Base-by-base conservation (phyloP, 2,113 vertebrate genomes). In the Ibidorhyncha struthersii region DNA sequence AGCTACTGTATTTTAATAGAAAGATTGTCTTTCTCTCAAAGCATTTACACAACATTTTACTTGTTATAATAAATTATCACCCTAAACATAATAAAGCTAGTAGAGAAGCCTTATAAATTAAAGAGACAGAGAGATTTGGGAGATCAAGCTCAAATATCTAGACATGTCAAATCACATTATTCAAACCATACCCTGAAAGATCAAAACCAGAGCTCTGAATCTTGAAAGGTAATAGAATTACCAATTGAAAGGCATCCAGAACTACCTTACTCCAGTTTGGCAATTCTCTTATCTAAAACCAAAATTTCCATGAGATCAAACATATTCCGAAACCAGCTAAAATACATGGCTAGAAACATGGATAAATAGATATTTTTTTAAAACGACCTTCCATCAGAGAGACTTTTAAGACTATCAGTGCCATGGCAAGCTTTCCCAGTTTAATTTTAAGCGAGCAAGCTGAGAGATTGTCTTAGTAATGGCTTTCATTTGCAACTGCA, bases 371-470 rank as follows among this genome's bases (percentile, higher is more conserved):
- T 19, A 36, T 30, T 9, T 16, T 11, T 67, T 55, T 5, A 40
- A 47, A n/a, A 45, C 36, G 22, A 25, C 14, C 69, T 61, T 62
- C 4, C 9, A 25, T 52, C 30, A 66, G 34, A 67, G 22, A 59
- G 2, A 26, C 7, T 89, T 91, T 82, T 67, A 50, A 79, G 88
- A 43, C 27, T 45, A 45, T 69, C 32, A 21, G 53, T 55, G 30
- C 11, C 38, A 74, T n/a, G 30, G 41, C 34, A 93, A 77, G n/a
- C 59, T 72, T 95, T 96, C 50, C 73, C 32, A 73, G 55, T 47
- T 94, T 93, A 95, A 96, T 96, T 93, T 92, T 70, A 58, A 86
- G 32, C 12, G 29, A 90, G 62, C 50, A 63, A 43, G 83, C 34
- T 77, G 32, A 47, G 10, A 73, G 5, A 10, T 2, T 29, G 22